Base-by-base conservation (phyloP, 2,888 invertebrate species). In the Phengaris alcon region DNA sequence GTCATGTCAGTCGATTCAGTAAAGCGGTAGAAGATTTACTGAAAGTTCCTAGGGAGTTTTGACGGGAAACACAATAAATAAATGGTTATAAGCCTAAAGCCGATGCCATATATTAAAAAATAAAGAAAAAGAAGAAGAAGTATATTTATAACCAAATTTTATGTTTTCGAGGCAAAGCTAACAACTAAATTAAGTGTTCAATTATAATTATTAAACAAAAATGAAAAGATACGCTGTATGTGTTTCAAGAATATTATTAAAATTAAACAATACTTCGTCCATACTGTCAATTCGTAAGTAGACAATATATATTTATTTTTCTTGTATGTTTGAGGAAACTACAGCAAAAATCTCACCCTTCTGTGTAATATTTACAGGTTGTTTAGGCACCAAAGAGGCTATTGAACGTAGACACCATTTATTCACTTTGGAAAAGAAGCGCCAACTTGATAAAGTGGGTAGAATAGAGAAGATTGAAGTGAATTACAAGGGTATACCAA, bases 391-490 rank as follows among this genome's bases (percentile, higher is more conserved):
- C 73, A 90, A 90, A 75, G 95, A 94, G 76, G 93, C 93, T 13
- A 88, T 92, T 75, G 90, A 93, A 75, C 91, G 94, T 48, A 95
- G 96, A 75, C 95, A 95, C 87, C 94, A 95, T 74, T 84, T 99
- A 13, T 99, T 98, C 85, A 92, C 95, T 5, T 86, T 95, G 68
- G 99, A 99, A 86, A 95, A 95, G 83, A 95, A 95, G 78, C 94
- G 96, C 0, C 98, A 98, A 86, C 85, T 89, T 69, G 95, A 95
- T 54, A 90, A 94, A 13, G 94, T 99, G 10, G 97, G 98, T 0
- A 94, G 99, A 83, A 94, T 99, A 77, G 98, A 99, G 84, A 99
- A 99, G 93, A 98, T 99, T 75, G 95, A 97, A 88, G 97, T 99
- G 0, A 94, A 95, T 77, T 97, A 97, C 85, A 94, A 95, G 80